These are phyloP conservation scores for Brachyhypopomus gauderio DNA, from an alignment of 2,113 vertebrate genomes.

Conservation along the genomic window DNA sequence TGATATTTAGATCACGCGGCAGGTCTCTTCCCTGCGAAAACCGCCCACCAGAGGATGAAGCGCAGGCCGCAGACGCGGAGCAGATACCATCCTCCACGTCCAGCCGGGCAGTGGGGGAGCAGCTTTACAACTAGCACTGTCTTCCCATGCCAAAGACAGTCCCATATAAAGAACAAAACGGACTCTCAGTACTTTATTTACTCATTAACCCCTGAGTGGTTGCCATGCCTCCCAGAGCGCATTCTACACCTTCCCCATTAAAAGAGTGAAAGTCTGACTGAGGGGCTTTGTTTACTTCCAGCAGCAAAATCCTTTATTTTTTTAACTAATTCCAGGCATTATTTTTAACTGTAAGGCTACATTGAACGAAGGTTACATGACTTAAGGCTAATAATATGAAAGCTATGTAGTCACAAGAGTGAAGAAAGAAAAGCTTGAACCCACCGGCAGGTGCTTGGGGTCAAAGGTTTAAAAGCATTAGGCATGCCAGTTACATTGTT, in stretches of 20 bases:
- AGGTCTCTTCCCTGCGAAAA: too few species aligned
- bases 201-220: conserved; percentile 3
- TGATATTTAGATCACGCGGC: neutral
- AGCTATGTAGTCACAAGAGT: too few species aligned
- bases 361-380: too few species aligned
- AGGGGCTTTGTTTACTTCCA: neutral
- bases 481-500: too few species aligned
- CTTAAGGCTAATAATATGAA: too few species aligned
- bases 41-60: neutral
- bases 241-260: neutral
- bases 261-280: too few species aligned
- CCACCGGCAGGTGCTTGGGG: too few species aligned
- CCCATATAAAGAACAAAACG: neutral
- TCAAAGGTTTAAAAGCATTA: too few species aligned
- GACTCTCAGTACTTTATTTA: neutral
- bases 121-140: too few species aligned
- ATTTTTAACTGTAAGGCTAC: too few species aligned
- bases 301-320: neutral
- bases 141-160: neutral
- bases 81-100: conserved; percentile 26
- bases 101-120: neutral
- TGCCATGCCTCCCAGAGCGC: neutral
- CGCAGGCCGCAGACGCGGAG: neutral
- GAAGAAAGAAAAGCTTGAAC: too few species aligned
- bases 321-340: too few species aligned